phyloP scores from a whole-genome alignment of 2,113 vertebrate species.

The Notechis scutatus region DNA sequence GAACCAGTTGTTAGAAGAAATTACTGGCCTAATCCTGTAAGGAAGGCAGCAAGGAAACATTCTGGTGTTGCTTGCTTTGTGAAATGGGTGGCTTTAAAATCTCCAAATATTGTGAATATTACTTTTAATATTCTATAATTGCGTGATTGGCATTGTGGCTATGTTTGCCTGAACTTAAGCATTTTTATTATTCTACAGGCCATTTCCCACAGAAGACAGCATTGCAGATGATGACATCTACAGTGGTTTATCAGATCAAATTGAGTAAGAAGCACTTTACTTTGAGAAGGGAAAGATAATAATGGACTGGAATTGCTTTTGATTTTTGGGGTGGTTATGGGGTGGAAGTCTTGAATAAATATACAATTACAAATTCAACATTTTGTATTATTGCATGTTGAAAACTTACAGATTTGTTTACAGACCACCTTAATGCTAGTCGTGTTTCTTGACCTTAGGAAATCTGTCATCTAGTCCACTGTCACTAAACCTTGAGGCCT shows the following conservation, averaged over 20 bases:
- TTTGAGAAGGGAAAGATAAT: background rate
- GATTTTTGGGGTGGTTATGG: background rate
- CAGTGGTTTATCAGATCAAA: slow-evolving; percentile 87
- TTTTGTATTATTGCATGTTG: background rate
- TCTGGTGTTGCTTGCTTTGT: background rate
- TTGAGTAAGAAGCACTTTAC: slow-evolving; percentile 78
- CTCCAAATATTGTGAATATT: background rate
- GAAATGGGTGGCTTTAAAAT: background rate
- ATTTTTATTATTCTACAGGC: slow-evolving; percentile 60
- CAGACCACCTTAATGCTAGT: background rate
- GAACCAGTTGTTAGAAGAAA: no score
- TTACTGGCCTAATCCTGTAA: no score
- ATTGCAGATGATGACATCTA: slow-evolving; percentile 85
- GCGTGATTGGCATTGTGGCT: background rate
- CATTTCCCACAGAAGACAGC: slow-evolving; percentile 81
- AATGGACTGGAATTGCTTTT: background rate
- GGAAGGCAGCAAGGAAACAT: no score
- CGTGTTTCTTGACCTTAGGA: background rate
- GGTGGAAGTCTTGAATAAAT: background rate
- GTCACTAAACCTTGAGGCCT: background rate
- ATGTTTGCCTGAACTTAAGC: background rate
- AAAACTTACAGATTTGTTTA: background rate
- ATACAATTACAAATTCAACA: background rate
- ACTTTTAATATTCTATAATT: background rate
- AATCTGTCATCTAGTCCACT: background rate